Conservation (phyloP, 1,140 invertebrate genomes). For the Pseudomyrmex gracilis region DNA sequence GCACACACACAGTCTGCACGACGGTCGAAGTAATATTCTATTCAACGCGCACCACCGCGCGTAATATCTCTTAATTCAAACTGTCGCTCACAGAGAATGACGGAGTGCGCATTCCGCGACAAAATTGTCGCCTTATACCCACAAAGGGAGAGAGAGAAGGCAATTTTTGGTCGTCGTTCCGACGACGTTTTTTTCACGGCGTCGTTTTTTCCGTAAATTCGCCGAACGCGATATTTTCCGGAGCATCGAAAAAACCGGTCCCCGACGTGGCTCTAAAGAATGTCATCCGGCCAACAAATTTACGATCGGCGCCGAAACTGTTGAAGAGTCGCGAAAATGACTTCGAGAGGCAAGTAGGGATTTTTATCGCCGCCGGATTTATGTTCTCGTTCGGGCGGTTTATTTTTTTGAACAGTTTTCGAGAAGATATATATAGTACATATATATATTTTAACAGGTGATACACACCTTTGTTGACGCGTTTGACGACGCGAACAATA, state of each 20-base stretch:
- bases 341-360: constrained; percentile 3
- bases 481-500: background rate
- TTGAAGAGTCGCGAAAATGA: constrained; percentile 33
- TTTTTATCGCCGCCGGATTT: constrained; percentile 31
- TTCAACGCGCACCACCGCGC: background rate
- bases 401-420: background rate
- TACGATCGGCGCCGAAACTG: constrained; percentile 42
- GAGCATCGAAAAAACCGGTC: constrained; percentile 39
- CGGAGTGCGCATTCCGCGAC: background rate
- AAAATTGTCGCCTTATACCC: constrained; percentile 23
- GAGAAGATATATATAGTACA: background rate
- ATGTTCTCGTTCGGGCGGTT: background rate
- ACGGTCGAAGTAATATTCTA: background rate
- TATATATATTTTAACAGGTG: background rate
- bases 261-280: constrained; percentile 34
- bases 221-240: constrained; percentile 41
- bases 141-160: constrained; percentile 1
- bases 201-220: constrained; percentile 54
- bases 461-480: background rate
- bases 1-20: background rate
- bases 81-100: constrained; percentile 14
- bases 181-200: constrained; percentile 8
- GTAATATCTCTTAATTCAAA: constrained; percentile 38
- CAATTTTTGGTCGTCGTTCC: constrained; percentile 25
- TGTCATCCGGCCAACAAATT: constrained; percentile 35